Evolutionary conservation across 2,113 vertebrate species (phyloP).

Genomic region (Nycticorax nycticorax): DNA sequence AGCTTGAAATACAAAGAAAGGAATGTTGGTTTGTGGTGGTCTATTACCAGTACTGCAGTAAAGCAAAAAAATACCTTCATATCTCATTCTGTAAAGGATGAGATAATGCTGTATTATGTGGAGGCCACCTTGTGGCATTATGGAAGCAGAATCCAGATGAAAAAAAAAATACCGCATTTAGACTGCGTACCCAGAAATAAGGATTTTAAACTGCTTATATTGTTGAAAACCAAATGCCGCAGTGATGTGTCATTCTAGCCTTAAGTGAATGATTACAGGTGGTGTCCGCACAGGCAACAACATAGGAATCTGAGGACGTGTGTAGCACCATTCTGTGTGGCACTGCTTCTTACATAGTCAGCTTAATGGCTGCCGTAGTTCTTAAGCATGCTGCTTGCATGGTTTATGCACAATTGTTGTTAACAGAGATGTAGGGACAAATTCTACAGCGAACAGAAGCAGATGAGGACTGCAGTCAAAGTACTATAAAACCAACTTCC

Average conservation of each 20-base stretch:
- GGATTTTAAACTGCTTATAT: not conserved
- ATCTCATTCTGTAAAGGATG: not conserved
- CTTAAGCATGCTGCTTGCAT: not conserved
- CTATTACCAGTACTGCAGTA: not conserved
- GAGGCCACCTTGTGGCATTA: slow-evolving; percentile 5
- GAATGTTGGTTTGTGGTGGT: not conserved
- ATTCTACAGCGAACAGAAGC: not conserved
- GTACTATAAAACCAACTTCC: not conserved
- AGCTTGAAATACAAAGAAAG: not conserved
- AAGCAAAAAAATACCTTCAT: not conserved
- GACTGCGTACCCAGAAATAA: not conserved
- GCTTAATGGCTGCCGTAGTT: not conserved
- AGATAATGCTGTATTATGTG: not conserved
- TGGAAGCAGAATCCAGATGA: not conserved
- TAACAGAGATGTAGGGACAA: not conserved
- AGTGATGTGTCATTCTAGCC: not conserved
- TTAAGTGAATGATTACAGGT: not conserved
- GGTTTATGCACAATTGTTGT: not conserved
- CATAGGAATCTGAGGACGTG: not conserved
- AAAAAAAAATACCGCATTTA: not conserved
- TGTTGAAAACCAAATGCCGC: not conserved
- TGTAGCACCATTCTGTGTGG: not conserved
- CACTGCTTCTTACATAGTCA: not conserved
- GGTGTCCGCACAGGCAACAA: not conserved
- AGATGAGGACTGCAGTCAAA: not conserved